Conservation (phyloP, 2,113 vertebrate species). For the Otocyon megalotis region DNA sequence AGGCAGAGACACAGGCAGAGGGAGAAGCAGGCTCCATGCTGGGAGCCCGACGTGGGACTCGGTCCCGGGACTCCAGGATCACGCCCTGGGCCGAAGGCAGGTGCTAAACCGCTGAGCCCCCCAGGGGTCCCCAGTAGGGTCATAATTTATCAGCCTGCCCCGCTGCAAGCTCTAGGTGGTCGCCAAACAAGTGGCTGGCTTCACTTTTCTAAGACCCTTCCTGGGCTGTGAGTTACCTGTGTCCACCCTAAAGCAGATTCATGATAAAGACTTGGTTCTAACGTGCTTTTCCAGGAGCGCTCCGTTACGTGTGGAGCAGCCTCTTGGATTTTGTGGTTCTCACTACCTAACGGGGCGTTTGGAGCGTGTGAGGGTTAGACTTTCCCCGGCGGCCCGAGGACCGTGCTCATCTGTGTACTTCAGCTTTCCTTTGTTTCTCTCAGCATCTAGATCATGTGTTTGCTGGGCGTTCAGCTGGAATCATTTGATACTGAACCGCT, state of each 20-base stretch:
- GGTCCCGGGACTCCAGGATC: no score
- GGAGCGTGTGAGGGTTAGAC: background rate
- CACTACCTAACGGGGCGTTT: background rate
- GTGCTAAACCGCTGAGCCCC: no score
- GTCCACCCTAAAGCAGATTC: background rate
- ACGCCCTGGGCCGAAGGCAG: no score
- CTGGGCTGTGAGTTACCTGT: background rate
- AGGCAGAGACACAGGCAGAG: no score
- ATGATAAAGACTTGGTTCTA: background rate
- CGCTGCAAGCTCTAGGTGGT: background rate
- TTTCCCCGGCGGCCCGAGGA: background rate
- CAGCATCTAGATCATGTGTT: slow-evolving; percentile 75
- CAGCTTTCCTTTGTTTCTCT: slow-evolving; percentile 69
- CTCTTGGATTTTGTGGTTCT: background rate
- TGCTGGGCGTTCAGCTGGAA: slow-evolving; percentile 41
- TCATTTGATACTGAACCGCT: slow-evolving; percentile 60
- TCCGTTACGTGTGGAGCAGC: background rate
- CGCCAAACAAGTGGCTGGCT: background rate
- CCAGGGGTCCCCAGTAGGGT: background rate
- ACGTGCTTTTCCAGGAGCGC: background rate
- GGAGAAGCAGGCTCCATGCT: no score
- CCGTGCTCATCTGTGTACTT: slow-evolving; percentile 23
- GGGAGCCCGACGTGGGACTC: no score
- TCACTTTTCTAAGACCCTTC: background rate
- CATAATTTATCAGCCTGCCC: background rate